These are phyloP conservation scores for Moxostoma hubbsi DNA, from an alignment of 2,797 vertebrate species.

Conservation along the genomic window DNA sequence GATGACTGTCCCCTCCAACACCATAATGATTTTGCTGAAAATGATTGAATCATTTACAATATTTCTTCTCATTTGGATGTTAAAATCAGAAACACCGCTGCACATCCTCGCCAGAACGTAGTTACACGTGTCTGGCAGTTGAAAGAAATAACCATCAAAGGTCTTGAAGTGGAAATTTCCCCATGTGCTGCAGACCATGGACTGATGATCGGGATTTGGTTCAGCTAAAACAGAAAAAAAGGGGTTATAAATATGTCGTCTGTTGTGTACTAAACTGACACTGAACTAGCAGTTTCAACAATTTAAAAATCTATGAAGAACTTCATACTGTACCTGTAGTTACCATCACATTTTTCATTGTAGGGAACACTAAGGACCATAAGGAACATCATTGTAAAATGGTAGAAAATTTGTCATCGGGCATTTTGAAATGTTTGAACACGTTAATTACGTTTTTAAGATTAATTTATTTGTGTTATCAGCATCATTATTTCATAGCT, in stretches of 20 bases:
- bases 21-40: constrained; percentile 70
- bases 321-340: constrained; percentile 12
- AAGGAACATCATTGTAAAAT: too few species aligned
- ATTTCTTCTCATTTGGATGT: constrained; percentile 73
- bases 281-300: too few species aligned
- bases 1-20: constrained; percentile 72
- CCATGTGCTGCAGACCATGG: constrained; percentile 81
- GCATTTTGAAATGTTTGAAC: too few species aligned
- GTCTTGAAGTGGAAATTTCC: constrained; percentile 78
- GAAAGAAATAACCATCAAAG: constrained; percentile 78
- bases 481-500: too few species aligned
- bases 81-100: constrained; percentile 66
- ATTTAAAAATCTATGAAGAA: not conserved
- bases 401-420: too few species aligned
- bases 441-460: too few species aligned
- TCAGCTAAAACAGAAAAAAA: constrained; percentile 44
- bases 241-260: not conserved
- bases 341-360: not conserved
- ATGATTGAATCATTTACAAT: constrained; percentile 42
- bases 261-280: not conserved
- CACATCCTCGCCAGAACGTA: constrained; percentile 73
- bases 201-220: constrained; percentile 53
- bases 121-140: constrained; percentile 74
- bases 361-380: not conserved
- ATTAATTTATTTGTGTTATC: too few species aligned